Evolutionary conservation across 2,113 vertebrate species (phyloP), one percentile per base, ranked within the genome.

Genomic region (Meleagris gallopavo): DNA sequence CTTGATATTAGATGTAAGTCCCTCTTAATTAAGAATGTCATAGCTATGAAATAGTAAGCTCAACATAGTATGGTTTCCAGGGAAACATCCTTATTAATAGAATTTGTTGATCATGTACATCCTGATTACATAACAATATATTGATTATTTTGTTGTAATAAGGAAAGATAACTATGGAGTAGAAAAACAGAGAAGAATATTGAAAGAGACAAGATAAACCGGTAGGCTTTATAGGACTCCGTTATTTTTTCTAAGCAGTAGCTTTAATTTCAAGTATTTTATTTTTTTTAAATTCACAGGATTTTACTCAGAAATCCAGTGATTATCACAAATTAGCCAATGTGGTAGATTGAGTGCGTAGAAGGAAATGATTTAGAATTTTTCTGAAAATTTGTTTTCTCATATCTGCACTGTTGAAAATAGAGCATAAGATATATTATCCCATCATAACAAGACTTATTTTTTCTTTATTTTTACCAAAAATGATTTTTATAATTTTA

Each of bases 101-200:
- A 89, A 96, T 96, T 93, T 93, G 91, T 79, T 83, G n/a, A 81
- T 90, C 72, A 80, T 50, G 36, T 57, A 7, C 69, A 93, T 96
- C 94, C 95, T 97, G 91, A 95, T 97, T 93, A 81, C 90, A 90
- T 91, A 86, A 89, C 85, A 69, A 67, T 52, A 19, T 80, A 91
- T 95, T 82, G 61, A 94, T 88, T 94, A 46, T 75, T 86, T 71
- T 93, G 11, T 75, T 82, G 27, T 79, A 82, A 84, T 75, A 88
- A 86, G 43, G 86, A 92, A 86, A 92, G 9, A 36, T 76, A 76
- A 40, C n/a, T 79, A 25, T n/a, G 20, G 27, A 73, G 22, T 4
- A 69, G 34, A 54, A 84, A 60, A 76, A 22, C 3, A 52, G 41
- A 60, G 32, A 80, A 60, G 8, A 38, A 86, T 71, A 40, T 24